Percentiles rank a stretch among this genome's conserved stretches.
These are phyloP conservation scores for Lacerta bilineata DNA, from an alignment of 2,797 vertebrate genomes.

Conservation along the genomic window DNA sequence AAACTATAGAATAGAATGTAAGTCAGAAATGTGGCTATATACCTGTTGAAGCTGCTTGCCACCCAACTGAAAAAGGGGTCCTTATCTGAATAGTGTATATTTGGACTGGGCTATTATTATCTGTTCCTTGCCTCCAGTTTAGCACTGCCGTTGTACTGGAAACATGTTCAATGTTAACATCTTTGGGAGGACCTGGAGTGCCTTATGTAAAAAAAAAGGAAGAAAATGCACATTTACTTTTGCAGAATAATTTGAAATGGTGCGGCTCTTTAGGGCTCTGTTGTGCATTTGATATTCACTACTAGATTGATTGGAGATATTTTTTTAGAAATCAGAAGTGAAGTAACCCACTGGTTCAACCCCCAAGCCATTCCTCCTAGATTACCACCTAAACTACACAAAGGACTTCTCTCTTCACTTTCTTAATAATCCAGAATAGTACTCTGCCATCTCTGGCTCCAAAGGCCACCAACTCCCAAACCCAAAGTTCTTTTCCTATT, in stretches of 20 bases:
- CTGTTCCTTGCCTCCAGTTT: constrained; percentile 85
- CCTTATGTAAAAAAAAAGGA: constrained; percentile 74
- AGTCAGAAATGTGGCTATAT: not conserved
- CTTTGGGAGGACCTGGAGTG: constrained; percentile 88
- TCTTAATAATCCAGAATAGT: not conserved
- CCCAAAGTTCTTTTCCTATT: not conserved
- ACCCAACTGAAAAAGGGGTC: constrained; percentile 90
- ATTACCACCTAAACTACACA: not conserved
- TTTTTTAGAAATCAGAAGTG: constrained; percentile 28
- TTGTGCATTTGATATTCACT: constrained; percentile 5
- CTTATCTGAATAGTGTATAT: constrained; percentile 86
- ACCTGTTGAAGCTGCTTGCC: constrained; percentile 90
- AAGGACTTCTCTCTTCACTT: not conserved
- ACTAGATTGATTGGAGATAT: constrained; percentile 27
- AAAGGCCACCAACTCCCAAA: not conserved
- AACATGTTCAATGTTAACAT: constrained; percentile 83
- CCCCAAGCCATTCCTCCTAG: not conserved
- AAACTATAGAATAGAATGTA: not conserved
- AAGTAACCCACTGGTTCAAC: not conserved
- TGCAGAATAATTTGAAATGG: constrained; percentile 43
- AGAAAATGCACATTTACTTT: constrained; percentile 21
- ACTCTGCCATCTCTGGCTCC: not conserved
- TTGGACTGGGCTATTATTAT: constrained; percentile 90
- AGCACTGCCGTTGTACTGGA: constrained; percentile 87
- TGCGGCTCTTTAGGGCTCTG: not conserved